A percentile compares a stretch with the other conserved stretches of the same genome.
These are phyloP conservation scores for Sepiola atlantica DNA, from an alignment of 2,888 invertebrate genomes.

Conservation along the genomic window DNA sequence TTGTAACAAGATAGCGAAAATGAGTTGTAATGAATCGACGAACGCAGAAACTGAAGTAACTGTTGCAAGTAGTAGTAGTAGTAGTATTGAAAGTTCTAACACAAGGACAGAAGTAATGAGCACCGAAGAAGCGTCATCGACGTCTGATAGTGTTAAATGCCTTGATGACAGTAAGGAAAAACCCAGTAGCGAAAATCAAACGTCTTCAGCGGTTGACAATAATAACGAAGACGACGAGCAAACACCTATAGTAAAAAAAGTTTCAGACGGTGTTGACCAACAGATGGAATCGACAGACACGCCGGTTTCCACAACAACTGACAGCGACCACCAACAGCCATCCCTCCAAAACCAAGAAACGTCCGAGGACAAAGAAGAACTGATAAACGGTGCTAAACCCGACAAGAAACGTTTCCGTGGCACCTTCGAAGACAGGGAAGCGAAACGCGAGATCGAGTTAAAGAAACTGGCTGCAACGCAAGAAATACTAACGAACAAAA, in stretches of 20 bases:
- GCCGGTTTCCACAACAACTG: not conserved
- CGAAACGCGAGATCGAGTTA: constrained; percentile 34
- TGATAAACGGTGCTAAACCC: not conserved
- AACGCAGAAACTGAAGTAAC: not conserved
- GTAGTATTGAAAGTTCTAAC: not conserved
- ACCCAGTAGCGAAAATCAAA: not conserved
- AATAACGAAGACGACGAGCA: not conserved
- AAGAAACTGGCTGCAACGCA: constrained; percentile 56
- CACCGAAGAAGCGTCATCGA: not conserved
- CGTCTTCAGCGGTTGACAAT: not conserved
- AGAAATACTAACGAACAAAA: constrained; percentile 55
- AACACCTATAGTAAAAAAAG: not conserved
- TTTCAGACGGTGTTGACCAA: not conserved
- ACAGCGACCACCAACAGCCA: not conserved
- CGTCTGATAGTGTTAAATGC: not conserved
- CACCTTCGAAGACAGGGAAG: constrained; percentile 36
- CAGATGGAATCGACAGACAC: not conserved
- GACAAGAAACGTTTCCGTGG: constrained; percentile 43
- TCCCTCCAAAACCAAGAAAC: not conserved
- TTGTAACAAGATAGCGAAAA: not conserved
- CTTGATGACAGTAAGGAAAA: not conserved
- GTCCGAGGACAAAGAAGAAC: not conserved
- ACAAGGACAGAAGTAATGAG: constrained; percentile 36
- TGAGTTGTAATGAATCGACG: not conserved
- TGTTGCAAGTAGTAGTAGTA: not conserved